A percentile compares a stretch with the other conserved stretches of the same genome.
phyloP scores from a whole-genome alignment of 2,888 invertebrate species.

The Ectobius pallidus region DNA sequence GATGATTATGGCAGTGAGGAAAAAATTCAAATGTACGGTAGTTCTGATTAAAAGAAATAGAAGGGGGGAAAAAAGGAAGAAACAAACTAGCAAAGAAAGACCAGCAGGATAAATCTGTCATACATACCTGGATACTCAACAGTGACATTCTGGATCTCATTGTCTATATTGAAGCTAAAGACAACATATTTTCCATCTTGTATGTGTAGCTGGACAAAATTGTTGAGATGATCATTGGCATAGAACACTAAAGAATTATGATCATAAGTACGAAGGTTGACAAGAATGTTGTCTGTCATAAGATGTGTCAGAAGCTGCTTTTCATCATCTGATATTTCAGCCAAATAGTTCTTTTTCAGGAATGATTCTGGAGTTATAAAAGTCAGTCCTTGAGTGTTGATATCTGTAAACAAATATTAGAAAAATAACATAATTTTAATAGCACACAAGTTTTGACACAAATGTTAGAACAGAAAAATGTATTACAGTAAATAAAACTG shows the following conservation, averaged over 20 bases:
- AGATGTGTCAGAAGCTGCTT: conserved; percentile 71
- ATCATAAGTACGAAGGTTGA: conserved; percentile 89
- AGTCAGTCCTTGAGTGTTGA: conserved; percentile 87
- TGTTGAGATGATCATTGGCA: conserved; percentile 91
- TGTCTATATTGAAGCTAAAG: conserved; percentile 82
- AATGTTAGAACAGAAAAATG: too few species aligned
- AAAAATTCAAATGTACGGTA: too few species aligned
- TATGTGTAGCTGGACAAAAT: conserved; percentile 89
- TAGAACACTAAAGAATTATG: conserved; percentile 82
- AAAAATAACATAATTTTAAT: too few species aligned
- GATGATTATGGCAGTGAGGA: too few species aligned
- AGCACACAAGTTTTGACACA: too few species aligned
- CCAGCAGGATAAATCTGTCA: too few species aligned
- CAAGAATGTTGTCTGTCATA: conserved; percentile 79
- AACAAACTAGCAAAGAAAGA: too few species aligned
- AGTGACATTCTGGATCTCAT: conserved; percentile 79
- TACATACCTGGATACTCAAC: conserved; percentile 67
- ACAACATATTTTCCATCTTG: conserved; percentile 79
- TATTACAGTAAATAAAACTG: too few species aligned
- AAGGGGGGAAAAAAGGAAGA: too few species aligned
- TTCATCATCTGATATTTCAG: conserved; percentile 66
- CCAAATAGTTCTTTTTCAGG: conserved; percentile 79
- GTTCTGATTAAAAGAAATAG: too few species aligned
- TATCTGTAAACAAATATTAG: conserved; percentile 72
- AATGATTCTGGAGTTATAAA: conserved; percentile 83